A percentile compares a stretch with the other conserved stretches of the same genome.
These are phyloP conservation scores for Drosophila bipectinata DNA, from an alignment of 1,140 invertebrate species.

Conservation along the genomic window DNA sequence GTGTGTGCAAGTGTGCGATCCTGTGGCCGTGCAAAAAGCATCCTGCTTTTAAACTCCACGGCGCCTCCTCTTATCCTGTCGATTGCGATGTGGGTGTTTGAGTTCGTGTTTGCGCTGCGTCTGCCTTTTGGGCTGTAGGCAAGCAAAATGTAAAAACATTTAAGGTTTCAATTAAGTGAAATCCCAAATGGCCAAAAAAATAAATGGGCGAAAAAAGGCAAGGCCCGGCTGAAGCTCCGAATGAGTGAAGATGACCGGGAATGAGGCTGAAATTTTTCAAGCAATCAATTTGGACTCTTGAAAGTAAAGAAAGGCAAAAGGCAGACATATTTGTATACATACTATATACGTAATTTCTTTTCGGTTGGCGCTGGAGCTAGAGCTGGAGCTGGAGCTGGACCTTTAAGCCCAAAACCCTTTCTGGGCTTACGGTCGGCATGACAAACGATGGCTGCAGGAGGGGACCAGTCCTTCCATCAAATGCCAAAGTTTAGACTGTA, in stretches of 20 bases:
- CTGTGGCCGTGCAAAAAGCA: conserved; percentile 17
- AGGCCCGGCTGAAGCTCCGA: conserved; percentile 13
- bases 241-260: conserved; percentile 39
- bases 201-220: conserved; percentile 44
- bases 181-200: conserved; percentile 62
- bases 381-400: not conserved
- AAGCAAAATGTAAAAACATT: conserved; percentile 76
- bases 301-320: conserved; percentile 29
- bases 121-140: conserved; percentile 43
- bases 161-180: conserved; percentile 81
- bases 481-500: conserved; percentile 73
- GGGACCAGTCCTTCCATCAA: conserved; percentile 69
- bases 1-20: conserved; percentile 14
- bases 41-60: conserved; percentile 20
- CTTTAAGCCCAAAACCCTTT: conserved; percentile 38
- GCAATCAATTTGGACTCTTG: conserved; percentile 70
- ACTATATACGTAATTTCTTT: conserved; percentile 10
- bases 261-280: conserved; percentile 61
- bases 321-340: conserved; percentile 21
- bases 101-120: conserved; percentile 25
- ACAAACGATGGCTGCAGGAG: conserved; percentile 64
- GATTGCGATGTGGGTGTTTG: not conserved
- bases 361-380: not conserved
- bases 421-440: conserved; percentile 65
- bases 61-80: too few relatives aligned